Evolutionary conservation across 2,888 invertebrate species (phyloP), one percentile per base, ranked within the genome.

Genomic region (Tetragonisca angustula): DNA sequence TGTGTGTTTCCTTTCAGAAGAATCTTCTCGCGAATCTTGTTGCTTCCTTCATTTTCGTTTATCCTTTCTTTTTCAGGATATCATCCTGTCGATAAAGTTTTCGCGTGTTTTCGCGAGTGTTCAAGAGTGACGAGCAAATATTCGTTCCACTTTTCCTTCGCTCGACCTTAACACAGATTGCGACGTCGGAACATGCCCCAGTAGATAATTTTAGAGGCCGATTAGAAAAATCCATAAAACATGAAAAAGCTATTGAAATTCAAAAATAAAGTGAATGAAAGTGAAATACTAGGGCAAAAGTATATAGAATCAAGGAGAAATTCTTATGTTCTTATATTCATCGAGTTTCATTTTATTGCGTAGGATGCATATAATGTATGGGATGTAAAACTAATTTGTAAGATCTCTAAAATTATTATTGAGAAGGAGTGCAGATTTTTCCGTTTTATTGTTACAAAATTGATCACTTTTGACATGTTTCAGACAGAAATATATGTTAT

Each of bases 151-250:
- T 73, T 77, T 79, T 80, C 74, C 61, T 36, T 72, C 64, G 68
- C 43, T 24, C 76, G 86, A 86, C 88, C 89, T 89, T 89, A 81
- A 73, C 89, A 85, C 74, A 71, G 65, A 79, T 89, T 50, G 50
- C 65, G 56, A 50, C 32, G 52, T 43, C 49, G 61, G 68, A 54
- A 76, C 56, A 62, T 62, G 67, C 27, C 32, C 19, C 64, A 65
- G 65, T 64, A 15, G 75, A 36, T 43, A 43, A 74, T 75, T 86
- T 74, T 86, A 74, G 50, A 72, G 32, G 19, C 52, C 52, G 64
- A 64, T 59, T 50, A 67, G 72, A 50, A n/a, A 5, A 69, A 56
- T n/a, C 17, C 5, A n/a, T n/a, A 24, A 19, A 62, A 19, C 27
- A 11, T 17, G 0, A 24, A 27, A 43, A 50, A 36, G n/a, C 5